Evolutionary conservation across 2,797 vertebrate genomes (phyloP).

Genomic region (Propithecus deckenii): DNA sequence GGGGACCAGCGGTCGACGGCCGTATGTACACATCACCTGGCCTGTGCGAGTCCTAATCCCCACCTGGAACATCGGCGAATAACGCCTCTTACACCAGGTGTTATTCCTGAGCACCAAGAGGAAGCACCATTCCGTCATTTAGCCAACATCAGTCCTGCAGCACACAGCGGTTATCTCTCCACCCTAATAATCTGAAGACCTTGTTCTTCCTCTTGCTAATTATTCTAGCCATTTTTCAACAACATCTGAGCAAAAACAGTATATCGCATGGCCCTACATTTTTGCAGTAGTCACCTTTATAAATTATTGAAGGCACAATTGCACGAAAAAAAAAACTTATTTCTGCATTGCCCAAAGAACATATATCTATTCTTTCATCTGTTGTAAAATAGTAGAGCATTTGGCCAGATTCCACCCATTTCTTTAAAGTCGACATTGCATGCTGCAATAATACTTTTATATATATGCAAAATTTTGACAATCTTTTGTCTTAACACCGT

Average conservation of each 20-base stretch:
- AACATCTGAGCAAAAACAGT: not conserved
- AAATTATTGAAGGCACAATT: not conserved
- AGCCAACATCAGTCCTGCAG: not conserved
- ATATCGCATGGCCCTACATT: not conserved
- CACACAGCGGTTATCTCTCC: not conserved
- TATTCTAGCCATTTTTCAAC: not conserved
- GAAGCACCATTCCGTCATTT: not conserved
- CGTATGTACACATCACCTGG: too few relatives aligned
- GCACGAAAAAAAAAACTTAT: not conserved
- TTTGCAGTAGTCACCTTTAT: not conserved
- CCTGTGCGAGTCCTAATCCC: fast-evolving
- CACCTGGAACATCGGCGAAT: fast-evolving
- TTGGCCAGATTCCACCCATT: not conserved
- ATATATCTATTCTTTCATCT: not conserved
- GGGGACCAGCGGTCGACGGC: not conserved
- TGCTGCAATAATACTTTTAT: too few relatives aligned
- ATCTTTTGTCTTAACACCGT: not conserved
- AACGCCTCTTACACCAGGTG: not conserved
- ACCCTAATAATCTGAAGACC: too few relatives aligned
- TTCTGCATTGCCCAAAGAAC: not conserved
- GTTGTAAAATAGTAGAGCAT: not conserved
- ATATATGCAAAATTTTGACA: not conserved
- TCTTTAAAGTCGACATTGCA: not conserved
- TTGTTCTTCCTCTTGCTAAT: not conserved
- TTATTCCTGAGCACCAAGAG: not conserved